These are phyloP conservation scores for Carpatolechia fugitivella DNA, from an alignment of 2,888 invertebrate species.

Conservation along the genomic window DNA sequence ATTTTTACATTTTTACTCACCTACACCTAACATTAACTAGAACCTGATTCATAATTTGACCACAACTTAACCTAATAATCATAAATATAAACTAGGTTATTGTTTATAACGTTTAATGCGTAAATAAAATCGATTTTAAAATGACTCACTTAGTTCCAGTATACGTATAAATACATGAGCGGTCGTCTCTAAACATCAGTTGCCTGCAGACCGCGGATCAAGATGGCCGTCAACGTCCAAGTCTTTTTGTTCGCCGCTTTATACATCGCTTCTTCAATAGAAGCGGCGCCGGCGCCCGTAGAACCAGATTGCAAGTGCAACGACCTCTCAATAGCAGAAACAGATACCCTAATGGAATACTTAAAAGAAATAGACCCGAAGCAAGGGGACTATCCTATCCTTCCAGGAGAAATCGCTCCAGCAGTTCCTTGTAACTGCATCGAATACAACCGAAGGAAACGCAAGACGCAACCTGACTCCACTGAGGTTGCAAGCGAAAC, in stretches of 20 bases:
- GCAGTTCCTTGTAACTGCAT: slow-evolving; percentile 34
- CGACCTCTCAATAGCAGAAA: slow-evolving; percentile 20
- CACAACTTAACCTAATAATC: too few species aligned
- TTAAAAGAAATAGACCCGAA: slow-evolving; percentile 18
- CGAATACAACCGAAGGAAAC: slow-evolving; percentile 31
- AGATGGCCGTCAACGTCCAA: background rate
- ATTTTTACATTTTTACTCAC: too few species aligned
- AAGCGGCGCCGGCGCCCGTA: background rate
- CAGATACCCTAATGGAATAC: slow-evolving; percentile 24
- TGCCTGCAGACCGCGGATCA: background rate
- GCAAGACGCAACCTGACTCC: slow-evolving; percentile 19
- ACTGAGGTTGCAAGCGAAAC: background rate
- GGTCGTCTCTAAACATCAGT: background rate
- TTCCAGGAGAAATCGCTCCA: slow-evolving; percentile 32
- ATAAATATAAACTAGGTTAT: too few species aligned
- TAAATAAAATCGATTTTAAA: too few species aligned
- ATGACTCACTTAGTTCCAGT: too few species aligned
- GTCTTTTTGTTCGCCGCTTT: background rate
- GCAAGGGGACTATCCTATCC: slow-evolving; percentile 20
- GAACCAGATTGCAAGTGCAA: slow-evolving; percentile 24
- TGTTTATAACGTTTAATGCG: too few species aligned
- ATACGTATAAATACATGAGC: background rate
- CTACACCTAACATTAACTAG: too few species aligned
- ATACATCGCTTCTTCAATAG: background rate
- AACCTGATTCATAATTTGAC: too few species aligned